These are phyloP conservation scores for Calameuta filiformis DNA, from an alignment of 2,888 invertebrate species.

Conservation along the genomic window DNA sequence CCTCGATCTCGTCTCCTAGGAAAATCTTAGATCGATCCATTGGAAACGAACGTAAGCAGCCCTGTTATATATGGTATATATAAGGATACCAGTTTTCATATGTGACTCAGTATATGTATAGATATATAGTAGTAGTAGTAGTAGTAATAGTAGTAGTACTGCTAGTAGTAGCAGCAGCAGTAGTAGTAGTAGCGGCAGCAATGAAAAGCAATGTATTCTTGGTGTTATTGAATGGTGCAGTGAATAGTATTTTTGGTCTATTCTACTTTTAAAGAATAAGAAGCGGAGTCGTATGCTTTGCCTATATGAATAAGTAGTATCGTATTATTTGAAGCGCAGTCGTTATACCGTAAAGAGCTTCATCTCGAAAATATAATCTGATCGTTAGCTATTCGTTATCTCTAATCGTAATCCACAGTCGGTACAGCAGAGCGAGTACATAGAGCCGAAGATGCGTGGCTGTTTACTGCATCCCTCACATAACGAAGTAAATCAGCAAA, in stretches of 20 bases:
- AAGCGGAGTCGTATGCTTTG: neutral
- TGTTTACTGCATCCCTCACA: conserved; percentile 39
- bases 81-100: too few species aligned
- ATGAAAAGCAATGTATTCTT: neutral
- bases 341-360: conserved; percentile 50
- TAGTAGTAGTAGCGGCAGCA: neutral
- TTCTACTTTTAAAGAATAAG: neutral
- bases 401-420: conserved; percentile 40
- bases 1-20: neutral
- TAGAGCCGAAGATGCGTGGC: conserved; percentile 28
- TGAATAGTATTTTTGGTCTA: neutral
- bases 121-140: too few species aligned
- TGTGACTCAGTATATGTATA: neutral
- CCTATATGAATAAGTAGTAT: neutral
- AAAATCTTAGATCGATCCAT: neutral
- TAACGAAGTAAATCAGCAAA: conserved; percentile 47
- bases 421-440: conserved; percentile 28
- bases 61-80: too few species aligned
- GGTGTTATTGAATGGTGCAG: neutral
- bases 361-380: conserved; percentile 55
- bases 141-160: too few species aligned
- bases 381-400: conserved; percentile 58
- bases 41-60: neutral
- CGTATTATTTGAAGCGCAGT: neutral
- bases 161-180: too few species aligned